Percentiles rank a stretch among this genome's conserved stretches.
Conservation (phyloP, 2,888 invertebrate species). For the Exocentrus adspersus region DNA sequence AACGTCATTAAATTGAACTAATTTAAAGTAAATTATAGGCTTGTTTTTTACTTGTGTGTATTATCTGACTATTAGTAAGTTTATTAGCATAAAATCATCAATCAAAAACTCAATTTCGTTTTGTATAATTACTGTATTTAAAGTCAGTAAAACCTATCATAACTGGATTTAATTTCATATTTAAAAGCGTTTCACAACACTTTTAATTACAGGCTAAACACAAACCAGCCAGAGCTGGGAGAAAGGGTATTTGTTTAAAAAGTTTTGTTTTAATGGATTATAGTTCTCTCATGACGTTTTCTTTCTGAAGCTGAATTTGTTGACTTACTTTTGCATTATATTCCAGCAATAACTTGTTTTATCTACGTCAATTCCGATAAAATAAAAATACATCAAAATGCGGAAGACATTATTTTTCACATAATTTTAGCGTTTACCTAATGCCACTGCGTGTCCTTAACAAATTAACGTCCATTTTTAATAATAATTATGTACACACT, state of each 20-base stretch:
- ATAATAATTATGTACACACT: not conserved
- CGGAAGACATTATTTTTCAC: too few species aligned
- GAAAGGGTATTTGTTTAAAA: too few species aligned
- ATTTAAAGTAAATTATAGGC: not conserved
- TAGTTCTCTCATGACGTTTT: too few species aligned
- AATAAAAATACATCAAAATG: too few species aligned
- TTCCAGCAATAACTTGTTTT: too few species aligned
- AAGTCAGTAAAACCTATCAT: constrained; percentile 6
- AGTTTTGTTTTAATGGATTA: too few species aligned
- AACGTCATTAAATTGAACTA: not conserved
- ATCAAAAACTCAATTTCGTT: constrained; percentile 13
- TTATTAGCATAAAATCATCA: constrained; percentile 15
- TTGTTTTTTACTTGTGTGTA: constrained; percentile 13
- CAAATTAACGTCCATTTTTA: not conserved
- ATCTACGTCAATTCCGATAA: too few species aligned
- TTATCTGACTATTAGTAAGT: constrained; percentile 13
- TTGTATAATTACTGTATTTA: constrained; percentile 13
- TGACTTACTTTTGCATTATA: too few species aligned
- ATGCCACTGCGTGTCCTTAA: not conserved
- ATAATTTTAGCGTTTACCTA: not conserved
- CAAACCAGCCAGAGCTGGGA: not conserved
- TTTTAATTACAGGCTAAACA: constrained; percentile 1
- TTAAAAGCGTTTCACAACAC: constrained; percentile 13
- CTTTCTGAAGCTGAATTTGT: too few species aligned
- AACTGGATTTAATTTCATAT: constrained; percentile 5